phyloP scores from a whole-genome alignment of 2,888 invertebrate genomes.

The Pinctada fucata region DNA sequence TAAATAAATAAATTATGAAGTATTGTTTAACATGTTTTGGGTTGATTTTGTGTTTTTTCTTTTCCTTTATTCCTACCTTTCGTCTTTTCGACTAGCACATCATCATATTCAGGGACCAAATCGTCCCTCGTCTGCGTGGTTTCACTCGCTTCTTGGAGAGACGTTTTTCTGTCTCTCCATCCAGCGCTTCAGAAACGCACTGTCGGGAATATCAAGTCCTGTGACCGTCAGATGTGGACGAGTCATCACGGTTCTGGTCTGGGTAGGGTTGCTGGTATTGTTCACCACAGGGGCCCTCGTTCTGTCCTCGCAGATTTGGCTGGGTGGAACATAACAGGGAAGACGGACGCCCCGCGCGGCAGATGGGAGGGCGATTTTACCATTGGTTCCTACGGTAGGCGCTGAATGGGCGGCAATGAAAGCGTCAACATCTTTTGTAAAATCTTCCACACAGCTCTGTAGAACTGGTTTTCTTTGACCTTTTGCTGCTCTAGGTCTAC shows the following conservation, averaged over 20 bases:
- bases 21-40: background rate
- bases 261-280: too few relatives aligned
- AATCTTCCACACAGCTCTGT: background rate
- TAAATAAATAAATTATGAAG: background rate
- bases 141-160: background rate
- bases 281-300: too few relatives aligned
- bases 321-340: background rate
- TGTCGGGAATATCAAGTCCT: background rate
- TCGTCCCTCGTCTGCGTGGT: too few relatives aligned
- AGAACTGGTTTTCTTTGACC: background rate
- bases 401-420: background rate
- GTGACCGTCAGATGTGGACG: background rate
- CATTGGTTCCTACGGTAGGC: background rate
- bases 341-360: background rate
- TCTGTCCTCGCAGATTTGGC: background rate
- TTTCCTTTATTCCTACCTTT: too few relatives aligned
- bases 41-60: too few relatives aligned
- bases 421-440: background rate
- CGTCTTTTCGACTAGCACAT: too few relatives aligned
- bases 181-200: background rate
- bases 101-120: too few relatives aligned
- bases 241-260: background rate
- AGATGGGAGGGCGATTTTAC: background rate
- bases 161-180: background rate
- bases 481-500: background rate